A percentile compares a stretch with the other conserved stretches of the same genome.
Evolutionary conservation across 2,888 invertebrate species (phyloP).

Genomic region (Tribolium freemani): DNA sequence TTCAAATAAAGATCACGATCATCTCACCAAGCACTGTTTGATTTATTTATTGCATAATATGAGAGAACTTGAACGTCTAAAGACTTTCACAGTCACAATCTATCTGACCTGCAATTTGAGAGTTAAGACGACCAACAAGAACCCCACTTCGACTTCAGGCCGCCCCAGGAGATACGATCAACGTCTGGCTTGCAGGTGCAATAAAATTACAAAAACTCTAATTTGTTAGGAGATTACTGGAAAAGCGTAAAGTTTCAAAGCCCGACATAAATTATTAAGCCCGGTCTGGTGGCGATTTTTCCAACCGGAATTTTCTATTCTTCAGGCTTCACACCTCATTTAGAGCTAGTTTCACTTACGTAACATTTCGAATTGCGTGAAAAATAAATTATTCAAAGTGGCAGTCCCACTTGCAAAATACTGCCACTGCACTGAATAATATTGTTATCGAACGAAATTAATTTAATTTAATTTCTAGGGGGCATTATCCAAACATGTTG

Average conservation of each 20-base stretch:
- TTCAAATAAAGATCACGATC: constrained; percentile 24
- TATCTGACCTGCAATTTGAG: constrained; percentile 38
- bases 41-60: constrained; percentile 33
- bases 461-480: too few relatives aligned
- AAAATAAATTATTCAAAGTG: not conserved
- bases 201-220: constrained; percentile 1
- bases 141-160: constrained; percentile 22
- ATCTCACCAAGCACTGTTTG: constrained; percentile 33
- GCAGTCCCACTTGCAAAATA: not conserved
- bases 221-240: not conserved
- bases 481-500: too few relatives aligned
- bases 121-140: constrained; percentile 20
- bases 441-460: not conserved
- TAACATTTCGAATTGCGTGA: not conserved
- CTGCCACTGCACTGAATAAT: not conserved
- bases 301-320: not conserved
- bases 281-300: not conserved
- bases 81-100: constrained; percentile 41
- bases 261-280: not conserved
- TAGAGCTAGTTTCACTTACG: not conserved
- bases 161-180: constrained; percentile 11
- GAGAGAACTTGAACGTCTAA: constrained; percentile 28
- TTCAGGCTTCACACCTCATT: not conserved
- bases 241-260: not conserved
- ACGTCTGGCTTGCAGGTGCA: constrained; percentile 17